These are phyloP conservation scores for Poecilia velifera DNA, from an alignment of 2,797 vertebrate genomes.

Conservation along the genomic window DNA sequence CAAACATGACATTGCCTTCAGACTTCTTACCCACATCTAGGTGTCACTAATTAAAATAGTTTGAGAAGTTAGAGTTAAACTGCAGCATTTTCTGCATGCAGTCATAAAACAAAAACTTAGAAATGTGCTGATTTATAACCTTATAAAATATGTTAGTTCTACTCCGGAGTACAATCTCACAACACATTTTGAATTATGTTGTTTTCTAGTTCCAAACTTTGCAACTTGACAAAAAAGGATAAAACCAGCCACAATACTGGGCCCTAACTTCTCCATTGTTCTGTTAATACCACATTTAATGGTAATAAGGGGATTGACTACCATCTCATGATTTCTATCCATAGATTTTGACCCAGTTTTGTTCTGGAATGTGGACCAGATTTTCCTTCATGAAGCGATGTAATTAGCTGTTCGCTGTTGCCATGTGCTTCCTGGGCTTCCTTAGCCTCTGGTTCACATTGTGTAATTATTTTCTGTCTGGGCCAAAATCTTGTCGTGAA, in stretches of 20 bases:
- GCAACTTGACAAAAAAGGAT: not conserved
- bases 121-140: not conserved
- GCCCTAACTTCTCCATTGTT: not conserved
- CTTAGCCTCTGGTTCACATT: not conserved
- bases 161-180: not conserved
- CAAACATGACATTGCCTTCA: not conserved
- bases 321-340: not conserved
- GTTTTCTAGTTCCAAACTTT: not conserved
- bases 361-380: not conserved
- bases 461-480: not conserved
- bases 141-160: not conserved
- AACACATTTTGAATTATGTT: not conserved
- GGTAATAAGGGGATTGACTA: not conserved
- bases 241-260: not conserved
- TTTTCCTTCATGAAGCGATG: not conserved
- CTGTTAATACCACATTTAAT: not conserved
- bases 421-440: not conserved
- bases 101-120: not conserved
- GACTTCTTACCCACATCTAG: not conserved
- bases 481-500: not conserved
- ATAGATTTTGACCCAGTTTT: not conserved
- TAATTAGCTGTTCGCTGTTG: not conserved
- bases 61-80: not conserved
- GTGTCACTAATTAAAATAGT: not conserved
- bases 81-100: fast-evolving